These are phyloP conservation scores for Puma concolor DNA, from an alignment of 2,113 vertebrate species.

Conservation along the genomic window DNA sequence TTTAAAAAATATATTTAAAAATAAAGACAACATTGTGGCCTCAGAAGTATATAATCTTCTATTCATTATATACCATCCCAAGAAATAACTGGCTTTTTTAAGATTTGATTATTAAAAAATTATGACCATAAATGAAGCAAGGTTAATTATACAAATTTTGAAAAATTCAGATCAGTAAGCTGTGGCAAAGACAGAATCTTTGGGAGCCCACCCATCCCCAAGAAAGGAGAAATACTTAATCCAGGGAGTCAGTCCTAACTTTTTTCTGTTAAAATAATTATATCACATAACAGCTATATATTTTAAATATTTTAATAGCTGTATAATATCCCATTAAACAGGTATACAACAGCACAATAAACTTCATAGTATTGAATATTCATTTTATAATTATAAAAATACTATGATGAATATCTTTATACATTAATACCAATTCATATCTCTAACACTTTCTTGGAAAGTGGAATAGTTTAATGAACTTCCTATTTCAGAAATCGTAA, in stretches of 20 bases:
- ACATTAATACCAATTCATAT: neutral
- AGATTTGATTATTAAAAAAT: neutral
- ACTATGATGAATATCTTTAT: neutral
- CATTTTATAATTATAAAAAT: slow-evolving; percentile 26
- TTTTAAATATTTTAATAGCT: neutral
- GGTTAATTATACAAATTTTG: neutral
- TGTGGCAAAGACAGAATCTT: neutral
- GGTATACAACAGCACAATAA: neutral
- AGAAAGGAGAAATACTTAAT: neutral
- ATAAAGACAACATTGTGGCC: neutral
- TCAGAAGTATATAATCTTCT: neutral
- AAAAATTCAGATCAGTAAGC: neutral
- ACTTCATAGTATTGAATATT: neutral
- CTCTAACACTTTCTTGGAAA: neutral
- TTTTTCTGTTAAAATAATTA: neutral
- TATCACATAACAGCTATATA: neutral
- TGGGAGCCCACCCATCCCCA: neutral
- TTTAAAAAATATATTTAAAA: neutral
- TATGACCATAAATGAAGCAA: neutral
- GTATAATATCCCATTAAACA: neutral
- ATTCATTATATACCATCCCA: neutral
- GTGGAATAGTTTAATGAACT: neutral
- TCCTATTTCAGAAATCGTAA: neutral
- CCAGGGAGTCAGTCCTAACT: neutral
- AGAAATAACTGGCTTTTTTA: neutral